phyloP scores from a whole-genome alignment of 2,888 invertebrate genomes.

The Drosophila differens region DNA sequence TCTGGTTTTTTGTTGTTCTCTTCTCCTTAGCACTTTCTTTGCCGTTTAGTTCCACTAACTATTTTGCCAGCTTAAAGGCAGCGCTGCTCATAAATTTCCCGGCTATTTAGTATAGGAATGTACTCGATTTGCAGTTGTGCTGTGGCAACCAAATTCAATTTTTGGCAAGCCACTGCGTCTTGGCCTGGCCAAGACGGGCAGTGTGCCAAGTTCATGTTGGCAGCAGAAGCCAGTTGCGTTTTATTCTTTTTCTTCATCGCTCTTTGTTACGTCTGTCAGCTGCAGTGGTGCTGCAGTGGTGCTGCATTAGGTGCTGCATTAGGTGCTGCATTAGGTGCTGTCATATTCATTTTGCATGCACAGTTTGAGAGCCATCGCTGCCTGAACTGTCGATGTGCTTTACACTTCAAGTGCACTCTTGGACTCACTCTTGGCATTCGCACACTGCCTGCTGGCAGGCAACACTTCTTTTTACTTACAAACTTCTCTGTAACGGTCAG shows the following conservation, averaged over 20 bases:
- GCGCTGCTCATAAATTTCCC: conserved; percentile 62
- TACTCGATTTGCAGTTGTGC: conserved; percentile 31
- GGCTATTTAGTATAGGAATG: conserved; percentile 65
- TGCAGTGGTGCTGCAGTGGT: conserved; percentile 20
- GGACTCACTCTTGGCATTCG: conserved; percentile 14
- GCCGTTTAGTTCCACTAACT: conserved; percentile 35
- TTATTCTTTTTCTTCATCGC: background rate
- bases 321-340: conserved; percentile 18
- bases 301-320: too few relatives aligned
- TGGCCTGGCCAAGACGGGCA: conserved; percentile 58
- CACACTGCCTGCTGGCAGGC: conserved; percentile 40
- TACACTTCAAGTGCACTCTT: conserved; percentile 31
- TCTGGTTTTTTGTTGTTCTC: background rate
- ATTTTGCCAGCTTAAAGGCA: conserved; percentile 46
- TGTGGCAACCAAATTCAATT: conserved; percentile 53
- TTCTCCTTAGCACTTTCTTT: conserved; percentile 2
- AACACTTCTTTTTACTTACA: conserved; percentile 32
- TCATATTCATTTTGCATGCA: conserved; percentile 37
- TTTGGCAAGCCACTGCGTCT: conserved; percentile 45
- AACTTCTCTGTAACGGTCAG: conserved; percentile 1
- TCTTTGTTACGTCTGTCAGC: conserved; percentile 25
- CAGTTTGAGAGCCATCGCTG: conserved; percentile 52
- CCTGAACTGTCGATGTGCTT: conserved; percentile 22
- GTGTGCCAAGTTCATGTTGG: conserved; percentile 55
- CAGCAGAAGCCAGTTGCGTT: conserved; percentile 18